Percentiles rank a stretch among this genome's conserved stretches.
Conservation (phyloP, 2,888 invertebrate genomes). For the Ennomos fuscantarius region DNA sequence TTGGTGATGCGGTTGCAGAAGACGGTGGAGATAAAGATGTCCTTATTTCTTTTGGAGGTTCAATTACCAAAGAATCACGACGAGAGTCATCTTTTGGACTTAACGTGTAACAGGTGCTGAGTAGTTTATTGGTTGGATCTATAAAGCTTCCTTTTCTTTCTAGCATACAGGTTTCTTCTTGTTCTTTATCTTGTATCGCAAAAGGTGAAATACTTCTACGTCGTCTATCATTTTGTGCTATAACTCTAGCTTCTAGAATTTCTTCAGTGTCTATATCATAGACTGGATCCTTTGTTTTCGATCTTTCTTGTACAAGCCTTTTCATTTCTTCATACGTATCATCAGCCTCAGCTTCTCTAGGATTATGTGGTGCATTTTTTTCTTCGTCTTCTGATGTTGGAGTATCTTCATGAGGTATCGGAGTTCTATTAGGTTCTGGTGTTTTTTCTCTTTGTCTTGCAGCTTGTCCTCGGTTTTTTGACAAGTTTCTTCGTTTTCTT, state of each 20-base stretch:
- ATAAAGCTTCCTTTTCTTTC: conserved; percentile 80
- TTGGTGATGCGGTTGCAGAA: conserved; percentile 62
- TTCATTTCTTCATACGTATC: conserved; percentile 80
- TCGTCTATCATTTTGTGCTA: conserved; percentile 75
- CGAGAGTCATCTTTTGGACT: conserved; percentile 72
- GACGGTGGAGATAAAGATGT: conserved; percentile 63
- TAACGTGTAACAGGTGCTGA: conserved; percentile 73
- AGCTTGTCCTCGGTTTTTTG: conserved; percentile 82
- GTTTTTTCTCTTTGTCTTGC: conserved; percentile 80
- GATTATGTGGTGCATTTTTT: conserved; percentile 56
- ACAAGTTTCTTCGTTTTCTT: conserved; percentile 86
- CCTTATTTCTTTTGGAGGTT: conserved; percentile 54
- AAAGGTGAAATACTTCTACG: conserved; percentile 82
- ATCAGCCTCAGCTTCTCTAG: conserved; percentile 79
- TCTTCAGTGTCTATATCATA: conserved; percentile 78
- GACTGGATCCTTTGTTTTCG: conserved; percentile 72
- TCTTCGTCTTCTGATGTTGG: conserved; percentile 86
- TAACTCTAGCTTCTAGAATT: conserved; percentile 74
- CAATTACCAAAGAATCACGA: conserved; percentile 66
- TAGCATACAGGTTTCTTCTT: conserved; percentile 64
- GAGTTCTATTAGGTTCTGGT: conserved; percentile 77
- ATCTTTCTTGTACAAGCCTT: conserved; percentile 72
- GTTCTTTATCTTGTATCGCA: conserved; percentile 75
- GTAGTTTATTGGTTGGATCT: conserved; percentile 77
- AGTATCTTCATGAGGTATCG: conserved; percentile 85